Base-by-base conservation (phyloP, 2,113 vertebrate genomes). In the Mastomys coucha region DNA sequence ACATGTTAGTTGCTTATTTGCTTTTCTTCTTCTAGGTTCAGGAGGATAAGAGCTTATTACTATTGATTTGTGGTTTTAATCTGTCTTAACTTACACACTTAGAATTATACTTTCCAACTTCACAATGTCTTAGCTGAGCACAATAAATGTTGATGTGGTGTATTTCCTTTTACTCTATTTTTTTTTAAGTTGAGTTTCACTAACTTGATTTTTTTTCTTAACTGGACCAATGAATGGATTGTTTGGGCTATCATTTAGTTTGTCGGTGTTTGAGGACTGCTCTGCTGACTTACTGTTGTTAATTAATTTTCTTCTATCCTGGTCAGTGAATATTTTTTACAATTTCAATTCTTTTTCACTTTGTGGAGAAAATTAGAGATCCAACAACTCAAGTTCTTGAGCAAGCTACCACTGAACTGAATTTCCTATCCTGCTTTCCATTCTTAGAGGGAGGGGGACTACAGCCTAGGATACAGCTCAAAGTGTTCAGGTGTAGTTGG, bases 151-250 rank as follows among this genome's bases (percentile, higher is more conserved):
- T 85, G 49, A 80, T 9, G 11, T 28, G 6, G 7, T 76, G 7
- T 45, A 42, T 89, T 77, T 51, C 39, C 75, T 96, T 88, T 42
- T 65, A 26, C 28, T 36, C n/a, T 39, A 39, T 7, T 73, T n/a
- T 22, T 73, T 17, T 82, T 45, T 70, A 24, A 67, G 14, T n/a
- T 94, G 11, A 20, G 11, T 42, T 42, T 67, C 33, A 91, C 87
- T 88, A 65, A 90, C 60, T 93, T 53, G n/a, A 20, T 3, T 17
- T 33, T n/a, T n/a, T 88, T 91, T 7, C 93, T 84, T 89, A 53
- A 56, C 28, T 93, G 70, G n/a, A n/a, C 70, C 69, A 31, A 78
- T 91, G 24, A 31, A 78, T 91, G 24, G 51, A 58, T 89, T 93
- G 73, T 90, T 89, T 89, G 84, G 28, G 28, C 13, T n/a, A 11